Conservation (phyloP, 2,797 vertebrate genomes). For the Vireo griseus region DNA sequence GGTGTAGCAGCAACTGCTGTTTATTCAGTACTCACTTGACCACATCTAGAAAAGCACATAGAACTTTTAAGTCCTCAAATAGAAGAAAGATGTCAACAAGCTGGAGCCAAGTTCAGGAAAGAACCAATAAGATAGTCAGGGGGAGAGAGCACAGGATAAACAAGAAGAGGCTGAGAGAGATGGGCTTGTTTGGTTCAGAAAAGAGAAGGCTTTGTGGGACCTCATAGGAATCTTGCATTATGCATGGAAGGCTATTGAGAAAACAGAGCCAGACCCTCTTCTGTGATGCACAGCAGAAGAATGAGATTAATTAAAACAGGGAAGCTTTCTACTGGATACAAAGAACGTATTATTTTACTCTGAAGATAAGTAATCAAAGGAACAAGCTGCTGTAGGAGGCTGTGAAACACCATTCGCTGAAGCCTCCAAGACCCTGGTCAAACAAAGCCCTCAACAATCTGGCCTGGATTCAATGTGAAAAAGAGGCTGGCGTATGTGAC, state of each 20-base stretch:
- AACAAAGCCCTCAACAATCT: background rate
- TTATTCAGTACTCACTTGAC: background rate
- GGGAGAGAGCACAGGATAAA: background rate
- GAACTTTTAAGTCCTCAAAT: background rate
- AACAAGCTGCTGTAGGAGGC: background rate
- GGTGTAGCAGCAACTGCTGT: fast-evolving
- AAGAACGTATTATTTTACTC: background rate
- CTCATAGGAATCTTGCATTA: background rate
- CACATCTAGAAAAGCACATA: background rate
- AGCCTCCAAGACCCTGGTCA: background rate
- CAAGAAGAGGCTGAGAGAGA: background rate
- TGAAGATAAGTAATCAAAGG: background rate
- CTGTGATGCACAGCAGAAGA: background rate
- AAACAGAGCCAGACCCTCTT: background rate
- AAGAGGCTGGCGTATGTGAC: background rate
- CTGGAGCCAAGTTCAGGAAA: background rate
- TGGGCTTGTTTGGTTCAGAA: background rate
- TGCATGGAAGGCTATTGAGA: background rate
- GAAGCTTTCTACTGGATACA: background rate
- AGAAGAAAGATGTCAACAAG: background rate
- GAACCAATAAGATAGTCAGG: background rate
- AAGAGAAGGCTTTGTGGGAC: background rate
- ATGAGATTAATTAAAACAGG: background rate
- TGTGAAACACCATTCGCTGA: background rate
- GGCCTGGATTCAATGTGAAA: background rate